Evolutionary conservation across 2,113 vertebrate genomes (phyloP).

Genomic region (Lepisosteus oculatus): DNA sequence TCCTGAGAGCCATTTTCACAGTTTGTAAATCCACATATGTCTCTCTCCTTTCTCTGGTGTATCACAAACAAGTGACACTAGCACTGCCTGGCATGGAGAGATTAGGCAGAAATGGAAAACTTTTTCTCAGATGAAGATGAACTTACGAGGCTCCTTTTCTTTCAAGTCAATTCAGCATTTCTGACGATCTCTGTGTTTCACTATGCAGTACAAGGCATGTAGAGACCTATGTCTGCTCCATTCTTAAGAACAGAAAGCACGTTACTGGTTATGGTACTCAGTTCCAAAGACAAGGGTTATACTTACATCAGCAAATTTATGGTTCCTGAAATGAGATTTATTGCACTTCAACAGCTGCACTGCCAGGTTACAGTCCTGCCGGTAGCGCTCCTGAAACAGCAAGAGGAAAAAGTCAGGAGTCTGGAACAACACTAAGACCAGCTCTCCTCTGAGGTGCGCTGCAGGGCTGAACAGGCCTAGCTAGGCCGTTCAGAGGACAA

Average conservation of each 20-base stretch:
- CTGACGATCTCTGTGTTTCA: constrained; percentile 9
- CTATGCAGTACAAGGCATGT: constrained; percentile 26
- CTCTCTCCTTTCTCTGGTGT: neutral
- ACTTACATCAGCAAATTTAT: constrained; percentile 97
- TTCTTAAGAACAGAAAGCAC: neutral
- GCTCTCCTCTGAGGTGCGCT: no score
- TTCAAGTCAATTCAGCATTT: constrained; percentile 4
- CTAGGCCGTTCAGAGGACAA: no score
- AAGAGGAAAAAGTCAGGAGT: neutral
- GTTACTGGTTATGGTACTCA: no score
- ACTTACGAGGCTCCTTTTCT: neutral
- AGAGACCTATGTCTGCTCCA: neutral
- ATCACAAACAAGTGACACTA: neutral
- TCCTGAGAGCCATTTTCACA: neutral
- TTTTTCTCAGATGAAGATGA: neutral
- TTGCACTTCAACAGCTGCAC: constrained; percentile 98
- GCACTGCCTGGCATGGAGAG: neutral
- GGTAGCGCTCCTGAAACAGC: constrained; percentile 82
- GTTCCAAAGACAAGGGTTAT: neutral
- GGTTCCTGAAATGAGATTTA: constrained; percentile 97
- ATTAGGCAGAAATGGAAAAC: neutral
- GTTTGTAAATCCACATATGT: constrained; percentile 2
- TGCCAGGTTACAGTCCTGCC: constrained; percentile 94
- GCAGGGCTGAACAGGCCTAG: no score
- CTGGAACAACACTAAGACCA: no score